Evolutionary conservation across 2,888 invertebrate genomes (phyloP).

Genomic region (Omphaloscelis lunosa): DNA sequence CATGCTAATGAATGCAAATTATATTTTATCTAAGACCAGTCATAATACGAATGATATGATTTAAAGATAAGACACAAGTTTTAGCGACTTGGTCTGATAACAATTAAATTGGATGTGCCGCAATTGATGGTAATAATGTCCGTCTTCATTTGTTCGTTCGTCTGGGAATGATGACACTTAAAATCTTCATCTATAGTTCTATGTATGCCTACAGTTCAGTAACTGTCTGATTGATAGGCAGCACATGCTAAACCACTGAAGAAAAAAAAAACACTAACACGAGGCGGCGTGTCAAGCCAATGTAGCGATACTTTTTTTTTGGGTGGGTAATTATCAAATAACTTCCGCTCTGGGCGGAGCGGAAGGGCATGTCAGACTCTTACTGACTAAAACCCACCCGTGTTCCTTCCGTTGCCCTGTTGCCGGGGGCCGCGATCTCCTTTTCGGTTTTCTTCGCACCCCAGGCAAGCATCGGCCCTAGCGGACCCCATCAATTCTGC

Average conservation of each 20-base stretch:
- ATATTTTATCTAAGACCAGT: background rate
- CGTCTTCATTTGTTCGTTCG: slow-evolving; percentile 8
- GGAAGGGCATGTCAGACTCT: too few species aligned
- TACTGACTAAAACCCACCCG: too few species aligned
- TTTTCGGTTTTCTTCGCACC: too few species aligned
- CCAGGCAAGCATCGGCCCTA: too few species aligned
- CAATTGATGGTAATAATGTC: slow-evolving; percentile 39
- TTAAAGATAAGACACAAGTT: slow-evolving; percentile 36
- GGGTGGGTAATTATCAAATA: too few species aligned
- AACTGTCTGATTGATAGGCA: background rate
- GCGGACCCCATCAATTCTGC: too few species aligned
- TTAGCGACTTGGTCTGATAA: slow-evolving; percentile 12
- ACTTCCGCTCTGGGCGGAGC: too few species aligned
- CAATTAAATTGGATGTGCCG: slow-evolving; percentile 28
- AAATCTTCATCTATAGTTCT: background rate
- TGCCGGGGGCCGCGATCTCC: too few species aligned
- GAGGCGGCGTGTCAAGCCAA: too few species aligned
- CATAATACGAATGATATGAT: slow-evolving; percentile 1
- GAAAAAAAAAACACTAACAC: too few species aligned
- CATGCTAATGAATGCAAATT: background rate
- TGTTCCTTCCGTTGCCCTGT: too few species aligned
- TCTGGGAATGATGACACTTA: slow-evolving; percentile 3
- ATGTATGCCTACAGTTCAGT: background rate
- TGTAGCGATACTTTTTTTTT: too few species aligned
- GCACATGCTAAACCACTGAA: background rate